Base-by-base conservation (phyloP, 2,888 invertebrate genomes). In the Trypoxylon attenuatum region DNA sequence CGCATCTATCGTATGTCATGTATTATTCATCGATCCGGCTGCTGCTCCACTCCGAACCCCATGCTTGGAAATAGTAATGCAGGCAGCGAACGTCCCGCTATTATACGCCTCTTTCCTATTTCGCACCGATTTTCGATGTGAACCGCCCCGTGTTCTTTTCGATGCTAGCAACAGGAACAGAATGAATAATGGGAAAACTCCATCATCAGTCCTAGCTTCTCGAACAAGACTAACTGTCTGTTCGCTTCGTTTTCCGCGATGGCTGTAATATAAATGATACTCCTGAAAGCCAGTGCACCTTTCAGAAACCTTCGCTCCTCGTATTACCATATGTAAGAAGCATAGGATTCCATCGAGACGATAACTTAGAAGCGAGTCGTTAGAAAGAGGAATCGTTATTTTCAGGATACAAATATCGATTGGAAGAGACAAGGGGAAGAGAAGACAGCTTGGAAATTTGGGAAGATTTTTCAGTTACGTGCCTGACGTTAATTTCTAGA, bases 11-110 rank as follows among this genome's bases (percentile, higher is more conserved):
- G 49, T 22, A 18, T 33, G 39, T 60, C 59, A 68, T 70, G 68
- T 54, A 64, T 70, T 68, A 68, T 70, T 70, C 70, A 70, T 68
- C 27, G 51, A 22, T 6, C n/a, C n/a, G 22, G 45, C 33, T 27
- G 10, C 29, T n/a, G n/a, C 56, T 29, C 59, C 10, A 13, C 10
- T 33, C 50, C 45, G 43, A 58, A 46, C 18, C 45, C 52, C 16
- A 23, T 15, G 41, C 23, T 59, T 49, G 46, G 45, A 67, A 64
- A 70, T 60, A 68, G 46, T 60, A 60, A 64, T 57, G 57, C 53
- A 52, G 43, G 29, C 51, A 43, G 13, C 21, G 13, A 16, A 1
- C 21, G 41, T 55, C 46, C 50, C 56, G 60, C 56, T 54, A 47
- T 57, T 65, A 63, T 56, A 21, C 25, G 25, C 19, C 27, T 38